Percentiles rank a stretch among this genome's conserved stretches.
Evolutionary conservation across 37 sponge, comb jelly and placozoan genomes (phyloP).

Genomic region (Spongilla lacustris): DNA sequence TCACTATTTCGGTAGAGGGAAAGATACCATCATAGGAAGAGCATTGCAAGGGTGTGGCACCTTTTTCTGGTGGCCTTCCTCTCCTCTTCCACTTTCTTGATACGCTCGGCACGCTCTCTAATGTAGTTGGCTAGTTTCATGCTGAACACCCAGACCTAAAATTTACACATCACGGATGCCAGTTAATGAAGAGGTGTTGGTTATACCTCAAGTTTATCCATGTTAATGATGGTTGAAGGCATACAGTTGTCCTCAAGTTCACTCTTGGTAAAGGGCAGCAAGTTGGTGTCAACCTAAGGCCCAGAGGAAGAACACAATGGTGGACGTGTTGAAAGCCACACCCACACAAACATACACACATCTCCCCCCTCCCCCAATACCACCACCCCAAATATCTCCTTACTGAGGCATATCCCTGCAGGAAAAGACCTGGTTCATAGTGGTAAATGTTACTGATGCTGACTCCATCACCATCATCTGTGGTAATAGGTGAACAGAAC

Average conservation of each 20-base stretch:
- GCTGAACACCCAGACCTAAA: slow-evolving; percentile 33
- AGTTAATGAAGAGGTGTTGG: not conserved
- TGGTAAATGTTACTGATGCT: not conserved
- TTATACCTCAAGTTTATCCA: slow-evolving; percentile 20
- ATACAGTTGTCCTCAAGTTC: slow-evolving; percentile 13
- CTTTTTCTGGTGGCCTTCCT: slow-evolving; percentile 4
- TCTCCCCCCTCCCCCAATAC: not conserved
- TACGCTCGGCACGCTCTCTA: not conserved
- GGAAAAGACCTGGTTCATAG: slow-evolving; percentile 68
- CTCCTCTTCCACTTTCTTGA: slow-evolving; percentile 11
- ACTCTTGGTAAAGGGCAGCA: slow-evolving; percentile 34
- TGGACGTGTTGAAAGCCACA: not conserved
- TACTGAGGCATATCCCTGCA: slow-evolving; percentile 60
- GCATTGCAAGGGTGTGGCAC: not conserved
- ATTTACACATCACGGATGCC: not conserved
- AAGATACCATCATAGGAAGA: too few species aligned
- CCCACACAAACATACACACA: not conserved
- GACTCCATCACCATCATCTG: not conserved
- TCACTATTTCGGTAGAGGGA: not conserved
- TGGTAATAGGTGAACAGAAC: not conserved
- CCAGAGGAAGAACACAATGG: not conserved
- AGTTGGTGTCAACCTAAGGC: not conserved
- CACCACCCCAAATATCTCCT: not conserved
- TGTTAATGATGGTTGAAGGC: slow-evolving; percentile 38
- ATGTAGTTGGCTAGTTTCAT: slow-evolving; percentile 34